These are phyloP conservation scores for Haemorhous mexicanus DNA, from an alignment of 2,113 vertebrate species.

Conservation along the genomic window DNA sequence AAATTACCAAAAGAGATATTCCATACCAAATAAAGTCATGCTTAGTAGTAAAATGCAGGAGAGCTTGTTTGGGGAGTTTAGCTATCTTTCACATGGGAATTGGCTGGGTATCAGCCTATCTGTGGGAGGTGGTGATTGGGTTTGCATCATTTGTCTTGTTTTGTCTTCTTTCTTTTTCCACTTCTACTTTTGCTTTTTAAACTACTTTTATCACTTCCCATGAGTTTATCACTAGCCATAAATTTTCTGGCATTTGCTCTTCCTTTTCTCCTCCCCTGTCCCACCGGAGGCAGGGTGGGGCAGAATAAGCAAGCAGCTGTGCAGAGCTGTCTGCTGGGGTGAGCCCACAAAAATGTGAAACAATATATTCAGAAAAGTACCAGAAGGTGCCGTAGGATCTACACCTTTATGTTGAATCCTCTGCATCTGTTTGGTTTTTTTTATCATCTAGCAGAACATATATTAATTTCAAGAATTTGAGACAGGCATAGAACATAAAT, in stretches of 20 bases:
- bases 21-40: neutral
- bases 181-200: neutral
- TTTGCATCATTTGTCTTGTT: neutral
- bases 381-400: neutral
- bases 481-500: neutral
- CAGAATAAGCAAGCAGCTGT: neutral
- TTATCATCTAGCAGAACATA: neutral
- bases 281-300: neutral
- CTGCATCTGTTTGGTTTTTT: fast-evolving
- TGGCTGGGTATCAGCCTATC: neutral
- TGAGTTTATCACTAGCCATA: neutral
- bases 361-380: neutral
- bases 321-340: neutral
- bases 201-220: neutral
- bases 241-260: neutral
- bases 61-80: neutral
- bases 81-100: neutral
- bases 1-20: neutral
- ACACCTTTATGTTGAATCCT: neutral
- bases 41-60: neutral
- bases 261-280: neutral
- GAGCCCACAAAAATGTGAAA: neutral
- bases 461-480: neutral
- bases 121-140: neutral
- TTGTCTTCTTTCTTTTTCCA: neutral